Evolutionary conservation across 2,113 vertebrate species (phyloP).

Genomic region (Circaetus gallicus): DNA sequence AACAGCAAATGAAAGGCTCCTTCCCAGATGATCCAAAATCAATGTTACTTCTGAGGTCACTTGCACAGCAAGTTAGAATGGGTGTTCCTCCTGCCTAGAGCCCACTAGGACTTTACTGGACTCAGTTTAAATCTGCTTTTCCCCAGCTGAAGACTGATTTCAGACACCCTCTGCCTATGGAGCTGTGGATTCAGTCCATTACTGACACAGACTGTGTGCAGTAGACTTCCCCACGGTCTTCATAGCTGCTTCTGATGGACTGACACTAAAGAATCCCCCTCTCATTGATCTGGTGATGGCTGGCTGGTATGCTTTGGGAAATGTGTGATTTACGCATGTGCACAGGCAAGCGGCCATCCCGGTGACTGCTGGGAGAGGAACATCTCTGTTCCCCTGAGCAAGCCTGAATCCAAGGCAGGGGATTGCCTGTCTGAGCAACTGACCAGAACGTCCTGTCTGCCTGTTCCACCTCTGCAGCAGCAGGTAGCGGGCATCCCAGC

Average conservation of each 20-base stretch:
- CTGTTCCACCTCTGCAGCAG: not conserved
- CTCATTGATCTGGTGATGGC: not conserved
- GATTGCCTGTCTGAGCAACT: not conserved
- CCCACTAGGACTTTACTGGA: not conserved
- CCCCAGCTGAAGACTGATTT: not conserved
- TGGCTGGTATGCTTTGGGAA: not conserved
- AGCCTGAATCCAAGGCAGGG: not conserved
- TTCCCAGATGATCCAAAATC: not conserved
- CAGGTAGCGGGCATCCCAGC: accelerated
- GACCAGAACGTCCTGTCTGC: not conserved
- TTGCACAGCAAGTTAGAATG: not conserved
- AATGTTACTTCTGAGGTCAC: not conserved
- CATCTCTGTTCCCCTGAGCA: accelerated
- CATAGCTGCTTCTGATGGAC: not conserved
- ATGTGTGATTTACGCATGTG: not conserved
- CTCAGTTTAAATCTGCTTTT: not conserved
- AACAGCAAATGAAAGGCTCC: not conserved
- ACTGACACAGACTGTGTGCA: not conserved
- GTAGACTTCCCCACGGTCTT: not conserved
- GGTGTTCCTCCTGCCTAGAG: not conserved
- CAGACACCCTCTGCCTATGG: not conserved
- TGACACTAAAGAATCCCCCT: not conserved
- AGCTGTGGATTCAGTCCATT: not conserved
- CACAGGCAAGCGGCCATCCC: not conserved
- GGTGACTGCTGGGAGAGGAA: too few relatives aligned